Evolutionary conservation across 2,113 vertebrate species (phyloP), one percentile per base, ranked within the genome.

Genomic region (Sarotherodon lohbergeri): DNA sequence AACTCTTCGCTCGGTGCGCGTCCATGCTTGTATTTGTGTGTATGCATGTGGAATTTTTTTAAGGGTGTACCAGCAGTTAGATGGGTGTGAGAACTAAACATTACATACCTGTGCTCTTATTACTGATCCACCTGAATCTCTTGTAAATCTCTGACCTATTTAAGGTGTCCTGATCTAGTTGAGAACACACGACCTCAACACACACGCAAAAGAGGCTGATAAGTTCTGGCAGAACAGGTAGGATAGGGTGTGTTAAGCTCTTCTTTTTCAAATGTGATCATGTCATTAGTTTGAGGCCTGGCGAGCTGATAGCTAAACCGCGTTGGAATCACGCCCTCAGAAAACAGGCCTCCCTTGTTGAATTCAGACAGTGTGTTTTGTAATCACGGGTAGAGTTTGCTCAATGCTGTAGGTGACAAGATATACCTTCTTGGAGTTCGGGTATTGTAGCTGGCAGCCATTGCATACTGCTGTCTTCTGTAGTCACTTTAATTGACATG

Each of bases 81-180:
- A 92, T 89, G 94, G 92, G 94, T 92, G 94, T 95, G 94, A 92
- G 93, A 93, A 93, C 84, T 59, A 78, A 89, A 88, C 56, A 76
- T 92, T 79, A 84, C 93, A 93, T 94, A 90, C 91, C 87, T 94
- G 71, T 63, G 88, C 68, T 84, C 71, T 91, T 88, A 84, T 90
- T 88, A 87, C 92, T 88, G 89, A 93, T 95, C 92, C 95, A 93
- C 91, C 92, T 84, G 86, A 88, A 93, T 87, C 84, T 87, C 83
- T 92, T 63, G 19, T 41, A 82, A 89, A 88, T 90, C 89, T 90
- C 43, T 94, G 93, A 91, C 91, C 91, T 91, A 93, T 82, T 90
- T 91, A 84, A 86, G 63, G 11, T 43, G 87, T 52, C 59, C 43
- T 83, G 63, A 89, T 85, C 48, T 36, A n/a, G 55, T 22, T 22